Base-by-base conservation (phyloP, 2,888 invertebrate species). In the Agrotis exclamationis region DNA sequence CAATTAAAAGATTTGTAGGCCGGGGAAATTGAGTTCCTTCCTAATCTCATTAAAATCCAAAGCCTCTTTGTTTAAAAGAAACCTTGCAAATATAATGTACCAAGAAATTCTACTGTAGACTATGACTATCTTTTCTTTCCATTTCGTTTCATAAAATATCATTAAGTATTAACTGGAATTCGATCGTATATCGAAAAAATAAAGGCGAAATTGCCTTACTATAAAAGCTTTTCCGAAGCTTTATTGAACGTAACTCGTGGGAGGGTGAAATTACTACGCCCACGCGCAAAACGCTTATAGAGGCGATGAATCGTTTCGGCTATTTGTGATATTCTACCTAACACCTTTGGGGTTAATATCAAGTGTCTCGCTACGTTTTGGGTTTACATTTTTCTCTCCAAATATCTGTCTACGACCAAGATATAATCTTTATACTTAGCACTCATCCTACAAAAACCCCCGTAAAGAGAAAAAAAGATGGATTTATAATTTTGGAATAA, bases 251-350 rank as follows among this genome's bases (percentile, higher is more conserved):
- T 79, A 83, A 76, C 71, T 78, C 83, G 86, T 89, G 83, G 87
- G 86, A 87, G 86, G 86, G 85, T 88, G 85, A 85, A 87, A 87
- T 87, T 80, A 83, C 85, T 80, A 85, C 86, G 72, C 90, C 90
- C 83, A 90, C 90, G 83, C 87, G 64, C 69, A 70, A 79, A 81
- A 70, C 84, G 81, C 86, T 89, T 87, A 85, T 84, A 87, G 85
- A 84, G 70, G 65, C 83, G 85, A 86, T 86, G 84, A 88, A 85
- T 88, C 83, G 84, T 83, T 85, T 84, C 70, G 63, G 81, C 75
- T 79, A 81, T 86, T 84, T 85, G 65, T 64, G 70, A 64, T 71
- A 56, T 54, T 67, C 63, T 63, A 76, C 54, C 39, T 54, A 66
- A 60, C 63, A 64, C 24, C 68, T 51, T 44, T 63, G 28, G 56